Conservation (phyloP, 2,888 invertebrate species). For the Netelia melanura region DNA sequence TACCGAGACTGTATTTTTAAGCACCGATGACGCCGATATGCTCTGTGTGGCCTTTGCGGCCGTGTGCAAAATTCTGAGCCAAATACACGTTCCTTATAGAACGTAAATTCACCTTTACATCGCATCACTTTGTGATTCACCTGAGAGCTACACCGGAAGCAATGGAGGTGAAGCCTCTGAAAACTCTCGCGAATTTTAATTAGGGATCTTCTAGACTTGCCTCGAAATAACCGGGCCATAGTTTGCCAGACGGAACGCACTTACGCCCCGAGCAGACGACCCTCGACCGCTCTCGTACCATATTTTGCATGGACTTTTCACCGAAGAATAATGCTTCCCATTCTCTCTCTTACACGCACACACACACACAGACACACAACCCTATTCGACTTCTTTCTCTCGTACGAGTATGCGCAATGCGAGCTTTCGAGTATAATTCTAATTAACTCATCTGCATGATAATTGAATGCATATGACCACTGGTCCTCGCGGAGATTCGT, state of each 20-base stretch:
- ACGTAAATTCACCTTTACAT: neutral
- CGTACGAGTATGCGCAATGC: conserved; percentile 17
- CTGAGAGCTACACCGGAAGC: conserved; percentile 6
- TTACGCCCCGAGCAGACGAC: conserved; percentile 28
- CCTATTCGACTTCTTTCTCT: conserved; percentile 12
- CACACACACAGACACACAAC: neutral
- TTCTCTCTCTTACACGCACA: neutral
- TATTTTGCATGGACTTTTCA: neutral
- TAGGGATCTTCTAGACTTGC: conserved; percentile 20
- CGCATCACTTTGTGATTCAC: conserved; percentile 40
- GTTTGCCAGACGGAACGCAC: conserved; percentile 1
- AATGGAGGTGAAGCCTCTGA: conserved; percentile 3
- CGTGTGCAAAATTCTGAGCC: neutral
- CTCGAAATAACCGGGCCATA: conserved; percentile 4
- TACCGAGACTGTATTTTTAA: too few relatives aligned
- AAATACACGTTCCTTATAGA: neutral
- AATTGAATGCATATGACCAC: conserved; percentile 32
- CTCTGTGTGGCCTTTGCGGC: neutral
- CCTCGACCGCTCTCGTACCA: neutral
- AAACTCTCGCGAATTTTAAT: conserved; percentile 61
- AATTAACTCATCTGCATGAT: conserved; percentile 60
- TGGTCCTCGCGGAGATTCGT: neutral
- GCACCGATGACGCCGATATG: too few relatives aligned
- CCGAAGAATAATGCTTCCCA: conserved; percentile 21
- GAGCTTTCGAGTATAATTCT: conserved; percentile 49